Evolutionary conservation across 2,888 invertebrate species (phyloP), one percentile per base, ranked within the genome.

Genomic region (Lucinisca nassula): DNA sequence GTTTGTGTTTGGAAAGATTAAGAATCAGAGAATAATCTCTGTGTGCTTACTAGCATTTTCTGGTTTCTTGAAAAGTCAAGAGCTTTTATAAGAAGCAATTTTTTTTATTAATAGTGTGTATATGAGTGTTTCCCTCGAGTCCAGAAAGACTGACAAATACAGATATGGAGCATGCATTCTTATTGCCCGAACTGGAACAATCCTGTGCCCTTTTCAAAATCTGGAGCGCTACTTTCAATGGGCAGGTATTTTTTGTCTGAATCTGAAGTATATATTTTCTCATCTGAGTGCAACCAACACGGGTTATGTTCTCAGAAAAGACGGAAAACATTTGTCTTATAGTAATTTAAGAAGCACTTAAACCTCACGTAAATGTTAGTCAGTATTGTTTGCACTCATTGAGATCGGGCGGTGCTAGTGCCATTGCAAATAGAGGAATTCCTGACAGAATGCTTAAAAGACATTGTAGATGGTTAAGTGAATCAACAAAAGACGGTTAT

Each of bases 391-490:
- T 87, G 32, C 86, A 87, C 72, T 73, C 61, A 32, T 51, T 86
- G 17, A 73, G 78, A 24, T 73, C 82, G 4, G 78, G 86, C 0
- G 86, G 83, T 4, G 83, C 86, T 10, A 75, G 79, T 8, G 40
- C 67, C 10, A 85, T 85, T 67, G 88, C 85, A 14, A 85, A 82
- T 55, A 51, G 21, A 3, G 85, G 88, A 14, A 79, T 88, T 32
- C 35, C 58, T 6, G 88, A 88, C 49, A 82, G 85, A 58, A 14
- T 88, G 75, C 85, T 84, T 49, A 84, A 87, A 61, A 49, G 82
- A 8, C 84, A 84, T 67, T 81, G 87, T 0, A n/a, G 87, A 24
- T 87, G 87, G 84, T n/a, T 55, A 14, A 85, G 82, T 67, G 88
- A 88, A 35, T 51, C 61, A 0, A 85, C 85, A 17, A 82, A 88